These are phyloP conservation scores for Dendrolimus kikuchii DNA, from an alignment of 1,140 invertebrate genomes.

Conservation along the genomic window DNA sequence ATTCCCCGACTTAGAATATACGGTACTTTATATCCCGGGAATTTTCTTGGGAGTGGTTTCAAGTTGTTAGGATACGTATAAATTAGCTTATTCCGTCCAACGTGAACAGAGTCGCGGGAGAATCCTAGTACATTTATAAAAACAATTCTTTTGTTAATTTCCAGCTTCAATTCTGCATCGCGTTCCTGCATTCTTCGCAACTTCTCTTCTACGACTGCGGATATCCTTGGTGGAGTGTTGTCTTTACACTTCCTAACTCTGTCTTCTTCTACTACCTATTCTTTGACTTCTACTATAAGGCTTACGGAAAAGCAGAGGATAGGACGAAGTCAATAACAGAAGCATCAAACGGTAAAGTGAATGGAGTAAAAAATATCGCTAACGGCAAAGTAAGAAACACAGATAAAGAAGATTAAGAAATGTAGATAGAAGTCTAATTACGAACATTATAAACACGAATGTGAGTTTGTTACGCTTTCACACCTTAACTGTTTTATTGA, in stretches of 20 bases:
- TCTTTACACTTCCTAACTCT: slow-evolving; percentile 83
- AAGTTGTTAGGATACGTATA: too few relatives aligned
- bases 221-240: slow-evolving; percentile 83
- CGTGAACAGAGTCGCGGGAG: too few relatives aligned
- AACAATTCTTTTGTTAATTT: slow-evolving; percentile 34
- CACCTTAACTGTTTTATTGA: too few relatives aligned
- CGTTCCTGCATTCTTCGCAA: slow-evolving; percentile 85
- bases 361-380: background rate
- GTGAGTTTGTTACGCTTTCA: too few relatives aligned
- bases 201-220: slow-evolving; percentile 89
- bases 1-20: too few relatives aligned
- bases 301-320: slow-evolving; percentile 71
- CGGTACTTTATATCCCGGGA: too few relatives aligned
- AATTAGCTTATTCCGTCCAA: too few relatives aligned
- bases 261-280: slow-evolving; percentile 88
- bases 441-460: too few relatives aligned
- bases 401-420: slow-evolving; percentile 6
- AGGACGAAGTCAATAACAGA: slow-evolving; percentile 20
- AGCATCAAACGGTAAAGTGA: slow-evolving; percentile 4
- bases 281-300: slow-evolving; percentile 84
- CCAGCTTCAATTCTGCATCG: slow-evolving; percentile 84
- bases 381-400: background rate
- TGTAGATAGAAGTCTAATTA: background rate
- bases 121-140: too few relatives aligned
- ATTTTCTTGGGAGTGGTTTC: too few relatives aligned